phyloP scores from a whole-genome alignment of 2,113 vertebrate genomes.

The human region GRCh38 chr12:41416501-41417000 shows the following conservation, averaged over 20 bases:
- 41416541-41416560: no score
- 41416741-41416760: neutral
- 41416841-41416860: neutral
- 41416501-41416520: no score
- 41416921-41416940: neutral
- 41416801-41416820: conserved; percentile 5
- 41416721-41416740: conserved; percentile 24
- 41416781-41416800: conserved; percentile 27
- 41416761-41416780: conserved; percentile 46
- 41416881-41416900: neutral
- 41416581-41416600: no score
- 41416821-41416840: conserved; percentile 2
- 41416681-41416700: conserved; percentile 33
- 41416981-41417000: neutral
- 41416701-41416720: conserved; percentile 32
- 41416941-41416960: neutral
- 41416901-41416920: neutral
- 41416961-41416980: neutral
- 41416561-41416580: no score
- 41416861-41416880: neutral
- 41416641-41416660: no score
- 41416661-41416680: neutral
- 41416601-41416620: no score
- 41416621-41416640: no score
- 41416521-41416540: no score